Conservation (phyloP, 2,888 invertebrate genomes). For the Folsomia manolachei region DNA sequence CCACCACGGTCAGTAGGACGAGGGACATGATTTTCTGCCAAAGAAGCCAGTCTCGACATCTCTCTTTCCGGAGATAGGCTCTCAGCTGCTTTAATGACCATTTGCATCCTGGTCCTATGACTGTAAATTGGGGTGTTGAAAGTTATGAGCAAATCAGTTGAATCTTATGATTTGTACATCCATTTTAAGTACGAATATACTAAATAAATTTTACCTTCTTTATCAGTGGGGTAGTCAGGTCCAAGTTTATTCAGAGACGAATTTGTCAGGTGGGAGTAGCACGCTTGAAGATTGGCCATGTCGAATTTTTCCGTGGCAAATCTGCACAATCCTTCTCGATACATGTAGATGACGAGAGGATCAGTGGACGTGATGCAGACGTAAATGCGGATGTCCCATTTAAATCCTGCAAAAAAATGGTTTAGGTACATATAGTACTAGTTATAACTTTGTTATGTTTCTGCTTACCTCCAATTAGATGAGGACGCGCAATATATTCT, state of each 20-base stretch:
- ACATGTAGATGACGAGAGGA: slow-evolving; percentile 82
- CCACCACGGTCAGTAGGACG: slow-evolving; percentile 71
- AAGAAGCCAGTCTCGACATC: slow-evolving; percentile 69
- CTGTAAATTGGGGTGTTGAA: slow-evolving; percentile 19
- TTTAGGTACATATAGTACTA: too few relatives aligned
- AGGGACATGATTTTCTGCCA: slow-evolving; percentile 77
- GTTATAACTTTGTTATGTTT: too few relatives aligned
- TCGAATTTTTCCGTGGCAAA: slow-evolving; percentile 81
- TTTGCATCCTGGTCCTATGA: slow-evolving; percentile 63
- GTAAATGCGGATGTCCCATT: slow-evolving; percentile 80
- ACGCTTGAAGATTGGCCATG: slow-evolving; percentile 75
- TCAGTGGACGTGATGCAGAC: slow-evolving; percentile 84
- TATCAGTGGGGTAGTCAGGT: slow-evolving; percentile 75
- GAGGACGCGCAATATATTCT: slow-evolving; percentile 72
- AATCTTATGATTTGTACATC: neutral
- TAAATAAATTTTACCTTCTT: too few relatives aligned
- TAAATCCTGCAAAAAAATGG: too few relatives aligned
- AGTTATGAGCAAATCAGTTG: too few relatives aligned
- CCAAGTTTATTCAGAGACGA: slow-evolving; percentile 86
- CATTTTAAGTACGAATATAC: too few relatives aligned
- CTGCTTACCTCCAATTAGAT: slow-evolving; percentile 80
- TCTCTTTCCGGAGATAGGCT: slow-evolving; percentile 51
- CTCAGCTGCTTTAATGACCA: neutral
- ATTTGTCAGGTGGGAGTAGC: slow-evolving; percentile 84
- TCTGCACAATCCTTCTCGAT: slow-evolving; percentile 79